phyloP scores from a whole-genome alignment of 2,113 vertebrate genomes.

The Spea bombifrons region DNA sequence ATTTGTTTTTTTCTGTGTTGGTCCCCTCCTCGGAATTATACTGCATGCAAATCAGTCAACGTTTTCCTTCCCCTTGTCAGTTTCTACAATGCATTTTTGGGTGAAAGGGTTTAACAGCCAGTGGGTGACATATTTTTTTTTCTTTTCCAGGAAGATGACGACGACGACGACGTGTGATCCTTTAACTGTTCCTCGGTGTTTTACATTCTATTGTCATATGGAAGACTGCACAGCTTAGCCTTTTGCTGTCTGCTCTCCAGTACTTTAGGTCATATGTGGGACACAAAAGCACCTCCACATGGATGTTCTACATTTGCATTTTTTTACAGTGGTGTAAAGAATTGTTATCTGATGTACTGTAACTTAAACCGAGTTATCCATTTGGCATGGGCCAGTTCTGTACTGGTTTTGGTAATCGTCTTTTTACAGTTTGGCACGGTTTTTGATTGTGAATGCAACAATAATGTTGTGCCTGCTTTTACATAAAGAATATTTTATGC shows the following conservation, averaged over 20 bases:
- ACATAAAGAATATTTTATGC: neutral
- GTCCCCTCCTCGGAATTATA: too few species aligned
- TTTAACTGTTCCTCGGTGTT: constrained; percentile 18
- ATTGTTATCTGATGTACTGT: neutral
- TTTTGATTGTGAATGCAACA: neutral
- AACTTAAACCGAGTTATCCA: neutral
- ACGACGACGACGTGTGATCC: neutral
- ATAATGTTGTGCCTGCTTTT: neutral
- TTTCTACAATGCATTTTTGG: too few species aligned
- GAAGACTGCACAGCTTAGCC: neutral
- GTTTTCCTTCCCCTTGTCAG: too few species aligned
- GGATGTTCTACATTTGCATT: neutral
- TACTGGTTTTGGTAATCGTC: neutral
- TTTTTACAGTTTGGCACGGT: neutral
- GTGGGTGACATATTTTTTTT: neutral
- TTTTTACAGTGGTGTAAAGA: neutral
- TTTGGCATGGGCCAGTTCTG: neutral
- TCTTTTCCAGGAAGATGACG: neutral
- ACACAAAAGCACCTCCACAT: neutral
- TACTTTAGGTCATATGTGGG: neutral
- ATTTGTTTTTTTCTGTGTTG: too few species aligned
- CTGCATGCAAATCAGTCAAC: too few species aligned
- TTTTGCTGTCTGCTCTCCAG: neutral
- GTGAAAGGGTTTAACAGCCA: too few species aligned
- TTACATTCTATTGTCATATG: neutral